Evolutionary conservation across 2,797 vertebrate species (phyloP).

Genomic region (Cynopterus sphinx): DNA sequence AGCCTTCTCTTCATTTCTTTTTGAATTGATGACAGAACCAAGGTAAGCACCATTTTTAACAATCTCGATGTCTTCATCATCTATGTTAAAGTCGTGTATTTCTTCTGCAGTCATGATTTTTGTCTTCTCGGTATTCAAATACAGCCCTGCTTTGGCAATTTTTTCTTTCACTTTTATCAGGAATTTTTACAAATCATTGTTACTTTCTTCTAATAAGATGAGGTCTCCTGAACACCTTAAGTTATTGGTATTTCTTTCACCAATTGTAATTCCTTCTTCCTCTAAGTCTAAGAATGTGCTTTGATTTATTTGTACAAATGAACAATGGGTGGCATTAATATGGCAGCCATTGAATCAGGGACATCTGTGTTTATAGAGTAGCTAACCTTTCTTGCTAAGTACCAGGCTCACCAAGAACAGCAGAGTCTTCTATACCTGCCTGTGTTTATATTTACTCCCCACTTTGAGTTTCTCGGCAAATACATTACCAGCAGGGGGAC

Average conservation of each 20-base stretch:
- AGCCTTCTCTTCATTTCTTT: too few relatives aligned
- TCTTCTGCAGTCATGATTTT: background rate
- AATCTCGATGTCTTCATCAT: background rate
- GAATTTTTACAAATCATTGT: too few relatives aligned
- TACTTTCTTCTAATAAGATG: background rate
- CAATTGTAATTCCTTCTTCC: background rate
- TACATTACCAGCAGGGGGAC: background rate
- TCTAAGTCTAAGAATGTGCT: background rate
- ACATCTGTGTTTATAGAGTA: rapidly evolving
- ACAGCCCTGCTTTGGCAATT: too few relatives aligned
- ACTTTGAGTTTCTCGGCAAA: background rate
- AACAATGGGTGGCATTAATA: background rate
- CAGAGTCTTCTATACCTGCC: background rate
- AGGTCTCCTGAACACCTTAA: background rate
- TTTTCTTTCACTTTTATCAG: too few relatives aligned
- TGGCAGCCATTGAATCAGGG: background rate
- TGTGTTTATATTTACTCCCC: background rate
- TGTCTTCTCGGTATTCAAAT: background rate
- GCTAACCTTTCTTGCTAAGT: background rate
- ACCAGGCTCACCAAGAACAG: background rate
- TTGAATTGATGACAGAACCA: too few relatives aligned
- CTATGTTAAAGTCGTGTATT: background rate
- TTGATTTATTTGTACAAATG: background rate
- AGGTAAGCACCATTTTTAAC: background rate
- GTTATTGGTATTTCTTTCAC: too few relatives aligned